Conservation (phyloP, 1,140 invertebrate genomes). For the Cyrtorhinus lividipennis region DNA sequence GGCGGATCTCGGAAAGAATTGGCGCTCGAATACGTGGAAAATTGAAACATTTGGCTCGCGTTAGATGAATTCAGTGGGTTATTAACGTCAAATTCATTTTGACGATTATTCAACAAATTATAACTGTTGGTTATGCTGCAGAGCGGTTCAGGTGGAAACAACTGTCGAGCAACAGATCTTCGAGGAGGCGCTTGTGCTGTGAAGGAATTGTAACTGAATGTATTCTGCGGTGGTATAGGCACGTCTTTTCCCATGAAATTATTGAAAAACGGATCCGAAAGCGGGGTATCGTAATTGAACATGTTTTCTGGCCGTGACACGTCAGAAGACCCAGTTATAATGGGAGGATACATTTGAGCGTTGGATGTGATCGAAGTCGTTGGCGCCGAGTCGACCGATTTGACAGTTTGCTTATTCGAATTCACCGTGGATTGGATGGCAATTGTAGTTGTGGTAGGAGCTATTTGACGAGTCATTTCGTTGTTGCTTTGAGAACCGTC, state of each 20-base stretch:
- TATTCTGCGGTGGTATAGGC: not conserved
- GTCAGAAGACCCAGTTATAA: not conserved
- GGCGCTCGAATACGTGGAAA: not conserved
- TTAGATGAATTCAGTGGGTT: not conserved
- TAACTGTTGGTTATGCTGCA: not conserved
- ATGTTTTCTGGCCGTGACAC: not conserved
- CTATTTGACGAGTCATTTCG: too few relatives aligned
- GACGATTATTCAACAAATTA: not conserved
- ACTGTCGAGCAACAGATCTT: not conserved
- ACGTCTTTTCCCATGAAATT: not conserved
- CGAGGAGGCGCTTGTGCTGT: not conserved
- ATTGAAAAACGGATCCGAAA: not conserved
- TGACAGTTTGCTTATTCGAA: too few relatives aligned
- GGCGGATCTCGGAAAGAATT: not conserved
- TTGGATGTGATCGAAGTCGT: not conserved
- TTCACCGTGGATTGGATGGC: too few relatives aligned
- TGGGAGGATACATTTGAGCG: not conserved
- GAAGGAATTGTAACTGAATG: not conserved
- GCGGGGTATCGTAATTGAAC: not conserved
- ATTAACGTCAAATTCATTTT: not conserved
- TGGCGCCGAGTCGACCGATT: not conserved
- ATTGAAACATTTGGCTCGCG: not conserved
- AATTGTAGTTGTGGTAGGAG: too few relatives aligned
- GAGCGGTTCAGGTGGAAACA: not conserved
- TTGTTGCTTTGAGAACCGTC: too few relatives aligned